A percentile compares a stretch with the other conserved stretches of the same genome.
Conservation (phyloP, 2,113 vertebrate species). For the Phocoena phocoena region DNA sequence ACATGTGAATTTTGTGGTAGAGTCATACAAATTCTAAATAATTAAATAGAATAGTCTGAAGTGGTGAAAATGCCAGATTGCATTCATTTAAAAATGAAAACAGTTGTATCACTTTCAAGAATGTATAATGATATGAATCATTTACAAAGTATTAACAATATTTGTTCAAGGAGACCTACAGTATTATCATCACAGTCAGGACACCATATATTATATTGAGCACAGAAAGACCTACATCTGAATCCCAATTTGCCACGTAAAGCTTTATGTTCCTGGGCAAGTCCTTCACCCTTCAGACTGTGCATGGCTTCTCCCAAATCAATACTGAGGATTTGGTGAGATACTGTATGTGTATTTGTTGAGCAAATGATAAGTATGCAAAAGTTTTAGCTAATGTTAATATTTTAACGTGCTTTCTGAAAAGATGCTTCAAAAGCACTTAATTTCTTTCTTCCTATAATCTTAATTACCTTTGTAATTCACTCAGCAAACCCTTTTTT, state of each 20-base stretch:
- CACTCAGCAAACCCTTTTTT: neutral
- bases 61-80: slow-evolving; percentile 62
- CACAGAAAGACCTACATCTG: neutral
- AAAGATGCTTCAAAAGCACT: slow-evolving; percentile 7
- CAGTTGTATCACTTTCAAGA: slow-evolving; percentile 53
- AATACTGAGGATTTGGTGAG: neutral
- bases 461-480: neutral
- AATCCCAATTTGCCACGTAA: neutral
- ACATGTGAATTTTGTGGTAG: slow-evolving; percentile 42
- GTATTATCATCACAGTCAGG: neutral
- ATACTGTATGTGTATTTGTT: neutral
- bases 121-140: slow-evolving; percentile 60
- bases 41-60: slow-evolving; percentile 60
- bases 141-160: slow-evolving; percentile 65
- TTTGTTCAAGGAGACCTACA: slow-evolving; percentile 44
- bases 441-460: neutral
- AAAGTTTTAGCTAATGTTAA: neutral
- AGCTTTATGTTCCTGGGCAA: neutral
- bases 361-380: neutral
- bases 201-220: neutral
- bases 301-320: neutral
- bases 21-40: slow-evolving; percentile 60
- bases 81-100: slow-evolving; percentile 68
- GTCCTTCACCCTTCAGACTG: neutral
- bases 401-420: slow-evolving; percentile 1